Conservation (phyloP, 2,888 invertebrate species). For the Epirrita christyi region DNA sequence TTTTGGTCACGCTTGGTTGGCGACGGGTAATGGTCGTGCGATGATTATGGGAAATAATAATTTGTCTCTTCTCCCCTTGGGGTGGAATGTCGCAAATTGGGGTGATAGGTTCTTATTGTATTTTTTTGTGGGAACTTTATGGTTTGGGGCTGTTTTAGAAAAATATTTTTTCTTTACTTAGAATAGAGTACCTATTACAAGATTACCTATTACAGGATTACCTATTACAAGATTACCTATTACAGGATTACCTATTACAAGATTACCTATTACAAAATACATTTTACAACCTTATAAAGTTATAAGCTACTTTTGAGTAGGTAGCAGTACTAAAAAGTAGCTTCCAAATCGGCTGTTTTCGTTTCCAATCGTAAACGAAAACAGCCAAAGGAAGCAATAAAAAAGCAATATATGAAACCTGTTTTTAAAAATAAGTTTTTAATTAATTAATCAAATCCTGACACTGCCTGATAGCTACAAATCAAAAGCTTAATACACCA, state of each 20-base stretch:
- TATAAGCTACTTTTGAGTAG: too few species aligned
- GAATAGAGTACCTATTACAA: too few species aligned
- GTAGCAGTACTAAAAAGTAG: too few species aligned
- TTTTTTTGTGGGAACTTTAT: constrained; percentile 52
- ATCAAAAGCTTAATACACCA: constrained; percentile 39
- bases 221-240: too few species aligned
- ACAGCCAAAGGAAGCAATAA: too few species aligned
- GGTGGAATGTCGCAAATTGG: constrained; percentile 45
- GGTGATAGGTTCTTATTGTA: constrained; percentile 56
- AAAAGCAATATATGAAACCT: neutral
- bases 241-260: too few species aligned
- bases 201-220: too few species aligned
- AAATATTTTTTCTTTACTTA: neutral
- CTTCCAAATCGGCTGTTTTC: too few species aligned
- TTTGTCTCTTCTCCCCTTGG: constrained; percentile 71
- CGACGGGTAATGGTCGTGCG: constrained; percentile 74
- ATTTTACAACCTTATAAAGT: too few species aligned
- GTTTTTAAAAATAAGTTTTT: neutral
- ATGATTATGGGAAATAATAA: constrained; percentile 82
- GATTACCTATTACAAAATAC: too few species aligned
- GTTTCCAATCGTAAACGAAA: too few species aligned
- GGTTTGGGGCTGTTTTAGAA: constrained; percentile 36
- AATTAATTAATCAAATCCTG: neutral
- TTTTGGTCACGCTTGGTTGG: constrained; percentile 72
- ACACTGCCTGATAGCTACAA: constrained; percentile 19